Evolutionary conservation across 2,797 vertebrate species (phyloP).

Genomic region (Apodemus agrarius): DNA sequence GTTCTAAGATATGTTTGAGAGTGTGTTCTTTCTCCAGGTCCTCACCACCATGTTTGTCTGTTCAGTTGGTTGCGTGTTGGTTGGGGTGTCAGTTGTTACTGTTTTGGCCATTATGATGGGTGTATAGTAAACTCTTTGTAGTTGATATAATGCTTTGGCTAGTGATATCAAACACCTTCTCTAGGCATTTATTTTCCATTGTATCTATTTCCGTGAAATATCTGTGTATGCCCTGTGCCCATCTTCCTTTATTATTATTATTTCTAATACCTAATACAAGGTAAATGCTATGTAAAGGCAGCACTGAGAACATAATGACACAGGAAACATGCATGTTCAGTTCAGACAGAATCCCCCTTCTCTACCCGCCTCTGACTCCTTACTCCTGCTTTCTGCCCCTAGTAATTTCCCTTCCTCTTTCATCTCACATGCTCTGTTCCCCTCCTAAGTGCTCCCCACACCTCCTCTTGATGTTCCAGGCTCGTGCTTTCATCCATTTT

Average conservation of each 20-base stretch:
- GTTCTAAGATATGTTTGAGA: background rate
- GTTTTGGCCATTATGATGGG: background rate
- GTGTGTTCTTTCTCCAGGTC: background rate
- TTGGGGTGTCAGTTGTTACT: background rate
- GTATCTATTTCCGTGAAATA: background rate
- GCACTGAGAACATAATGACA: background rate
- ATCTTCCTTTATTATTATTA: background rate
- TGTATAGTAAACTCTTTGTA: background rate
- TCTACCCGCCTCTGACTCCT: background rate
- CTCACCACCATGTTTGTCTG: background rate
- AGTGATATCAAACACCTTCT: background rate
- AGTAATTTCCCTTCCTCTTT: background rate
- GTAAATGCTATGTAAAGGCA: background rate
- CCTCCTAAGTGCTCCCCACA: background rate
- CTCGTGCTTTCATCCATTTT: background rate
- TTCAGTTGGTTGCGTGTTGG: background rate
- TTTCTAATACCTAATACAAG: background rate
- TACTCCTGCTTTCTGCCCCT: background rate
- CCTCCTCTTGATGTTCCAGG: too few relatives aligned
- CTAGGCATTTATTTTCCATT: background rate
- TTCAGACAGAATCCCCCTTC: background rate
- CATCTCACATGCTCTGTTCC: background rate
- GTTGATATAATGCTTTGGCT: background rate
- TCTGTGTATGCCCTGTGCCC: background rate
- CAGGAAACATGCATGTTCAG: background rate